Evolutionary conservation across 2,113 vertebrate species (phyloP), one percentile per base, ranked within the genome.

Genomic region (Rhipidura dahli): DNA sequence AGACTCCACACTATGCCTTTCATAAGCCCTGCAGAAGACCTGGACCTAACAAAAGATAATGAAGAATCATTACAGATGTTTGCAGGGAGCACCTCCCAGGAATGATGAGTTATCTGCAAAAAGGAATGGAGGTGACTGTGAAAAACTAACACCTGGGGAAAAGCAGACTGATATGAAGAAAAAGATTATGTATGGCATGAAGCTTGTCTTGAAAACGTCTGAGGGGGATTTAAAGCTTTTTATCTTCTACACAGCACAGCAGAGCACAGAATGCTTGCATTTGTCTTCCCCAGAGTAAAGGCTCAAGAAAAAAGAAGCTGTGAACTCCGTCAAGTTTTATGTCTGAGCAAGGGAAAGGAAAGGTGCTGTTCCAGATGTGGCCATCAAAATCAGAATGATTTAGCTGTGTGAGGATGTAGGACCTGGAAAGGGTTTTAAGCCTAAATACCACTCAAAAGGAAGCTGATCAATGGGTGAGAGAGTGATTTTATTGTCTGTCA

Each of bases 351-450:
- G 7, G 10, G 24, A 77, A 69, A 44, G 11, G 42, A 82, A 69
- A 89, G 8, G 5, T 1, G 0, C 1, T 13, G 2, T 20, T 66
- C 65, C 31, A 49, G 37, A 40, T 9, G 20, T 15, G 21, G 24
- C 35, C n/a, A 69, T 19, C 6, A 65, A 13, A 57, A 69, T 12
- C 5, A 50, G 35, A 27, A 64, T 27, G 10, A 50, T 76, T 70
- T 47, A 54, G 4, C 3, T 63, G 1, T 37, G 26, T n/a, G 18
- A 45, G 9, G 40, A 53, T 8, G 18, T 3, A 63, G 16, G 35
- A 60, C 21, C 23, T 33, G 17, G 4, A 44, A 86, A 65, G 37
- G 7, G 10, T 64, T 91, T 68, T 30, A 24, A 60, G 21, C 3
- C 15, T 44, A 69, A 71, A 49, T 44, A 35, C 9, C 8, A 61